Conservation (phyloP, 2,888 invertebrate species). For the Oscheius onirici region DNA sequence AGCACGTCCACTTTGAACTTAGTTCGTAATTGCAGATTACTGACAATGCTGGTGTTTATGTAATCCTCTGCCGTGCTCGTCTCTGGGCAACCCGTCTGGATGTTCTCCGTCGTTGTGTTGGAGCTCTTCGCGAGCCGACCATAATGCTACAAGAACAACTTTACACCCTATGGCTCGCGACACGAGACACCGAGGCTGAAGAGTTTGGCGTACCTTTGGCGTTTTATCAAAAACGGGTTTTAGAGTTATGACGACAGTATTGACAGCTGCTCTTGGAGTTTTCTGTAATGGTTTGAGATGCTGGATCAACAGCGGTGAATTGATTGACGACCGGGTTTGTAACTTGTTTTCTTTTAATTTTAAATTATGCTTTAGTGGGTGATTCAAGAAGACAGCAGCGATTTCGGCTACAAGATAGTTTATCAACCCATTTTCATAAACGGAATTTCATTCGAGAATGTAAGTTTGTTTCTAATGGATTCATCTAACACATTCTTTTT, state of each 20-base stretch:
- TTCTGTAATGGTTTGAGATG: constrained; percentile 22
- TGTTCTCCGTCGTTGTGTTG: not conserved
- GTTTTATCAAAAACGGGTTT: not conserved
- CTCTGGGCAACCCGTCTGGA: constrained; percentile 1
- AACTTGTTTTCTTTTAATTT: not conserved
- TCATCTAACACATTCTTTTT: no score
- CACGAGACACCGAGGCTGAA: constrained; percentile 16
- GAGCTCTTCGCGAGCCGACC: not conserved
- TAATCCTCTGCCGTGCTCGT: not conserved
- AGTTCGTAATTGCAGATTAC: no score
- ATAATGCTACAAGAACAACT: not conserved
- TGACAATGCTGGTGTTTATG: not conserved
- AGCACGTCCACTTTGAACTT: no score
- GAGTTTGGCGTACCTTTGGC: not conserved
- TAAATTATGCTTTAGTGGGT: constrained; percentile 21
- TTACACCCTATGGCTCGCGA: not conserved
- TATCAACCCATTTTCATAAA: not conserved
- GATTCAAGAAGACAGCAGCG: not conserved
- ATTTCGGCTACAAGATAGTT: not conserved
- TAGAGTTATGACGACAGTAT: not conserved
- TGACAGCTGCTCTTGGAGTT: constrained; percentile 1
- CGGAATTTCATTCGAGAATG: not conserved
- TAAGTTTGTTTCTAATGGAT: not conserved
- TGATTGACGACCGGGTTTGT: not conserved
- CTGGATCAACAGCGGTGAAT: constrained; percentile 18